Conservation (phyloP, 2,797 vertebrate genomes). For the Austrolebias charrua region DNA sequence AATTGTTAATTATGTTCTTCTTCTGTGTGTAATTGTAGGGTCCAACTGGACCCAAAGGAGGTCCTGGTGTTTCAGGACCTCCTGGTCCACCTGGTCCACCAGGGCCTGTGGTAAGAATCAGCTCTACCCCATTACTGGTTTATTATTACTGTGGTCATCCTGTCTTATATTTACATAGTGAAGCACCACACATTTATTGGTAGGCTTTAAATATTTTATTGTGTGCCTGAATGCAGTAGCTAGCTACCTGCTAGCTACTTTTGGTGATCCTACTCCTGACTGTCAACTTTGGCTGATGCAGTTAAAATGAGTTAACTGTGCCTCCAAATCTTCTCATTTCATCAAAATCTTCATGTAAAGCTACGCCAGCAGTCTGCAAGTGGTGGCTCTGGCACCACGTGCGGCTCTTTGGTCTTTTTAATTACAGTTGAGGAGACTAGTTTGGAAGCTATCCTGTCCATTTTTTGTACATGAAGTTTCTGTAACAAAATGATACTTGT, state of each 20-base stretch:
- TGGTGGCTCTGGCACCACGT: no score
- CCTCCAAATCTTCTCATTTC: no score
- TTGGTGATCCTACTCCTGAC: neutral
- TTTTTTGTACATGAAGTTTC: no score
- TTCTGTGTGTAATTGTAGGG: constrained; percentile 60
- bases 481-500: no score
- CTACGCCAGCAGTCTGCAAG: no score
- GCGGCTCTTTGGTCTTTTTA: no score
- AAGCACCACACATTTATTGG: neutral
- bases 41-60: constrained; percentile 72
- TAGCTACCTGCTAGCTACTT: neutral
- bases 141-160: neutral
- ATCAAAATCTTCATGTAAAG: neutral
- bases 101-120: constrained; percentile 71
- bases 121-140: neutral
- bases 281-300: neutral
- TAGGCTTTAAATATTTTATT: neutral
- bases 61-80: constrained; percentile 61
- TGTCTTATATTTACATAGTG: neutral
- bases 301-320: neutral
- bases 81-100: constrained; percentile 75
- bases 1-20: neutral
- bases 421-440: no score
- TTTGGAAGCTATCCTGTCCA: no score
- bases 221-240: no score